Conservation (phyloP, 2,113 vertebrate species). For the Seriola dumerili region DNA sequence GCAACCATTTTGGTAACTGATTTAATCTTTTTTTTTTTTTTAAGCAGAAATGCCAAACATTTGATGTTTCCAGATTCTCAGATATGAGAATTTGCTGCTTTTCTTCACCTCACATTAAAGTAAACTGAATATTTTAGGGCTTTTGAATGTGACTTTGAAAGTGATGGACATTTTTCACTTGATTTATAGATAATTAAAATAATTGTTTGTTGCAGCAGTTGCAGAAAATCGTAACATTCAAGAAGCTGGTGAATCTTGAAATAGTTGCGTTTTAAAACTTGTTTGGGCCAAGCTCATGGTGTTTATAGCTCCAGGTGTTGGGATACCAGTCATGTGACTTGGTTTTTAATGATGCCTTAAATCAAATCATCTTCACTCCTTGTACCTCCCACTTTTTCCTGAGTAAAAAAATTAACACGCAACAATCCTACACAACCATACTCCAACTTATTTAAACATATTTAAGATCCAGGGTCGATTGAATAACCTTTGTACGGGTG, state of each 20-base stretch:
- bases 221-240: neutral
- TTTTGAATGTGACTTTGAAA: neutral
- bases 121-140: neutral
- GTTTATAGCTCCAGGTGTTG: neutral
- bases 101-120: neutral
- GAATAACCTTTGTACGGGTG: neutral
- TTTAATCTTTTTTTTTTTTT: neutral
- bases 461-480: neutral
- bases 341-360: constrained; percentile 42
- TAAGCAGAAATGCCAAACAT: neutral
- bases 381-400: constrained; percentile 6
- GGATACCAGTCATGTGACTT: constrained; percentile 18
- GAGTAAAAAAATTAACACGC: constrained; percentile 20
- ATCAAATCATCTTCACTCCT: constrained; percentile 32
- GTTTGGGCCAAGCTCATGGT: neutral
- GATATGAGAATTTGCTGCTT: neutral
- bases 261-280: neutral
- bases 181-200: neutral
- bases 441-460: neutral
- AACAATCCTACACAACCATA: neutral
- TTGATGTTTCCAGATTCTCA: neutral
- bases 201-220: neutral
- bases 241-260: neutral
- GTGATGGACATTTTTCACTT: neutral
- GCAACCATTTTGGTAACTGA: neutral